Base-by-base conservation (phyloP, 2,888 invertebrate species). In the Xestia xanthographa region DNA sequence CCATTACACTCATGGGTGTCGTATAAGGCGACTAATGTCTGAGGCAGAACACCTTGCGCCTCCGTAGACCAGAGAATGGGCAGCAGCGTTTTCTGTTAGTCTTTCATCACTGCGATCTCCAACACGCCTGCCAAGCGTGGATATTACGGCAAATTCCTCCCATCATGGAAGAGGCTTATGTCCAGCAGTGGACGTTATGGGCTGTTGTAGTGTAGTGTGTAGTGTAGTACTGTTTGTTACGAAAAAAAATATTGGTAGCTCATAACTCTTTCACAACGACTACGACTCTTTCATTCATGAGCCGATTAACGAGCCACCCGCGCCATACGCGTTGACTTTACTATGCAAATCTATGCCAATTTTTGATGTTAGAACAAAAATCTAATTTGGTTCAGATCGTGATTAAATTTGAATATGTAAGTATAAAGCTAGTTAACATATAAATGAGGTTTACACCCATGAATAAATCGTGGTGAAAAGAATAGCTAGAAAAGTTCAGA, bases 401-500 rank as follows among this genome's bases (percentile, higher is more conserved):
- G 75, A 75, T 78, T 80, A 79, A 79, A 82, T 81, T 77, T 86
- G 80, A 89, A 86, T 83, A 81, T 77, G 79, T 83, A 74, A 85
- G 77, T 82, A 72, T 77, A 62, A 66, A 72, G 79, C 68, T 80
- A 67, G 82, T 89, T 89, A 85, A 70, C 86, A 88, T 88, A 82
- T 83, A 88, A 86, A 89, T 75, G 73, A 89, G 82, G 69, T 80
- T 77, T 71, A 72, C 77, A 80, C 70, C 73, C 38, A 75, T 85
- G 85, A 87, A 80, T 88, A 83, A 89, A 43, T 75, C 48, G 79
- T 62, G 38, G 62, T 34, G 22, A 22, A 72, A 75, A 67, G n/a
- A 63, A 72, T 67, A 34, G 67, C 50, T 66, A 17, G 38, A 70
- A 71, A 60, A 66, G 8, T 43, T 50, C 20, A 41, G 29, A 58